Evolutionary conservation across 2,888 invertebrate species (phyloP).

Genomic region (Lordiphosa andalusiaca): DNA sequence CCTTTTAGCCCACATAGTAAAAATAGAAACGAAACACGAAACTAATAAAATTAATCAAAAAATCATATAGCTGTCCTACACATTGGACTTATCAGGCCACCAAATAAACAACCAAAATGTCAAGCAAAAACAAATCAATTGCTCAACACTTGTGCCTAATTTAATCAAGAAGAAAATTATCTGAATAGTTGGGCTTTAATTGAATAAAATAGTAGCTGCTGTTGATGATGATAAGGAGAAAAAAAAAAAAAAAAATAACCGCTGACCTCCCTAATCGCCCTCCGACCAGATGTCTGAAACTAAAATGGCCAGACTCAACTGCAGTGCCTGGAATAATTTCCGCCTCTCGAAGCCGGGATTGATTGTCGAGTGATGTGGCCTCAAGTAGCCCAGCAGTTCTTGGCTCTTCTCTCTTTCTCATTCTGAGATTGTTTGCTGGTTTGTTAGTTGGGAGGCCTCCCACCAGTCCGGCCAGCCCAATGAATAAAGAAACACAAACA

Average conservation of each 20-base stretch:
- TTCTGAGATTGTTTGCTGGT: constrained; percentile 58
- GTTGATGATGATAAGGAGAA: neutral
- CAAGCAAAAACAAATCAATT: constrained; percentile 41
- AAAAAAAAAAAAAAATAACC: neutral
- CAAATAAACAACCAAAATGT: constrained; percentile 11
- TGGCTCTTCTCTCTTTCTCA: neutral
- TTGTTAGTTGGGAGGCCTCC: constrained; percentile 54
- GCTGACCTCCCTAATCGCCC: neutral
- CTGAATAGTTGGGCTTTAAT: constrained; percentile 36
- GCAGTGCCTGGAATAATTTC: constrained; percentile 27
- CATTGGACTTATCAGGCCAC: neutral
- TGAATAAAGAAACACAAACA: constrained; percentile 73
- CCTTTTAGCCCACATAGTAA: neutral
- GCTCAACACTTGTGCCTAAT: constrained; percentile 21
- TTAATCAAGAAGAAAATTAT: constrained; percentile 41
- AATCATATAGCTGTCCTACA: constrained; percentile 5
- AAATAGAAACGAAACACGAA: neutral
- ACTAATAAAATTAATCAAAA: constrained; percentile 5
- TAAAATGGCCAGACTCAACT: constrained; percentile 28
- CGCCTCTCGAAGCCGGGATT: constrained; percentile 23
- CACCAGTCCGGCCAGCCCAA: constrained; percentile 40
- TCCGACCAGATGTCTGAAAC: constrained; percentile 10
- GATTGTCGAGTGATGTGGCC: constrained; percentile 35
- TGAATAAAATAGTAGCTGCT: constrained; percentile 28
- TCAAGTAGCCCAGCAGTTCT: constrained; percentile 27